Evolutionary conservation across 1,140 invertebrate genomes (phyloP).

Genomic region (Onthophagus taurus): DNA sequence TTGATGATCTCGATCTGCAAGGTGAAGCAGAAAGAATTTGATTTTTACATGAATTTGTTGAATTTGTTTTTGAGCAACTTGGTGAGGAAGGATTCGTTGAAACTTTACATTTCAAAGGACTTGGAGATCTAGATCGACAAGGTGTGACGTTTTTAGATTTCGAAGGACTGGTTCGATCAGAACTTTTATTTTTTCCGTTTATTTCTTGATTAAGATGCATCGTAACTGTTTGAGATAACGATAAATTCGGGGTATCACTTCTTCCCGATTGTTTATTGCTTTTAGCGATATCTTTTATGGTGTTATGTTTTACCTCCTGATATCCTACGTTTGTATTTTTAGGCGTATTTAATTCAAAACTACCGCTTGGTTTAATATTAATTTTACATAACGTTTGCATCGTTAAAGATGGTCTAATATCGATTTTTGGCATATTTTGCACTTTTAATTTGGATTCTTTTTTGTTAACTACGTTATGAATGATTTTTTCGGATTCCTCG

Average conservation of each 20-base stretch:
- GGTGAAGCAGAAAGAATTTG: no score
- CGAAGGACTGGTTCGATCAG: not conserved
- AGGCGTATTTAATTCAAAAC: constrained; percentile 9
- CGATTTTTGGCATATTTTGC: constrained; percentile 21
- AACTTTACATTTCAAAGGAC: not conserved
- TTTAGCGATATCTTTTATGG: not conserved
- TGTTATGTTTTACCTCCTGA: constrained; percentile 9
- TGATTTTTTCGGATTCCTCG: not conserved
- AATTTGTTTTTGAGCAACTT: no score
- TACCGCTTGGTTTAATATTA: constrained; percentile 19
- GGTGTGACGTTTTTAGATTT: constrained; percentile 7
- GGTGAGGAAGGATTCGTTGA: not conserved
- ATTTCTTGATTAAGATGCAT: no score
- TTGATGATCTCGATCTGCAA: no score
- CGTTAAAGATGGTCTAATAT: constrained; percentile 15
- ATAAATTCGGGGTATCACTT: no score
- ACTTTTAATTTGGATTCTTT: constrained; percentile 17
- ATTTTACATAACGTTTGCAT: constrained; percentile 18
- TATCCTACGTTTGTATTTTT: constrained; percentile 17
- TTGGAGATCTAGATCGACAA: not conserved
- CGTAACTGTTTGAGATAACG: no score
- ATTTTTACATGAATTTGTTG: no score
- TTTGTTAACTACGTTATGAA: not conserved
- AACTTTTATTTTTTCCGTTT: not conserved
- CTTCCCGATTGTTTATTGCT: no score